Evolutionary conservation across 2,113 vertebrate genomes (phyloP), one percentile per base, ranked within the genome.

Genomic region (Spheniscus mendiculus): DNA sequence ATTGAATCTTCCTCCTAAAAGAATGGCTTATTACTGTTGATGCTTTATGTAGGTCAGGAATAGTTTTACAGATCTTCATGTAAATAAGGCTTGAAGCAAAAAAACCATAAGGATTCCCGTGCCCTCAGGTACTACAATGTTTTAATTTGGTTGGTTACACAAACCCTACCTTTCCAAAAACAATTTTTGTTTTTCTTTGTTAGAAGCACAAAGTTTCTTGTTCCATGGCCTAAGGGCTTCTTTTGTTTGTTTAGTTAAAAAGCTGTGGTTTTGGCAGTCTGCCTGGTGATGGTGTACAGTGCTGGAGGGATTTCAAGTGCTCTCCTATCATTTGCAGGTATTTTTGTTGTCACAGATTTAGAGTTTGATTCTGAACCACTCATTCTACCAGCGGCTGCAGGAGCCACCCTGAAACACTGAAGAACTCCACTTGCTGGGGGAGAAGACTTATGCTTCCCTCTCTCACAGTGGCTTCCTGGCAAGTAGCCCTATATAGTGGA

Each of bases 201-300:
- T 61, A 55, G 89, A 81, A 92, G 90, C 91, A 95, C 67, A 93
- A 94, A 96, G 87, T 96, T 97, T 76, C 79, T 83, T 59, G 74
- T 74, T 95, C 45, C 71, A 63, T 93, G 58, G 95, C 95, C 97
- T 96, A 14, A 95, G 94, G 97, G 89, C 84, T 92, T 88, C 85
- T 96, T 83, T 23, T 83, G 84, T 59, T 93, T 96, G 94, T 88
- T 96, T 93, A 94, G 91, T 94, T 96, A 86, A 96, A 95, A 90
- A 96, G 94, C 84, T 53, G 55, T 53, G 87, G 82, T 8, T 90
- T 96, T 97, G 96, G 96, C 96, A 93, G 78, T 12, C 67, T 96
- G 95, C 96, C 97, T 88, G 74, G 79, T 32, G 59, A 80, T 58
- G 42, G 36, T 71, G 52, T 74, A 58, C 45, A 62, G 91, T 0